These are phyloP conservation scores for Bagarius yarrelli DNA, from an alignment of 2,113 vertebrate species.

Conservation along the genomic window DNA sequence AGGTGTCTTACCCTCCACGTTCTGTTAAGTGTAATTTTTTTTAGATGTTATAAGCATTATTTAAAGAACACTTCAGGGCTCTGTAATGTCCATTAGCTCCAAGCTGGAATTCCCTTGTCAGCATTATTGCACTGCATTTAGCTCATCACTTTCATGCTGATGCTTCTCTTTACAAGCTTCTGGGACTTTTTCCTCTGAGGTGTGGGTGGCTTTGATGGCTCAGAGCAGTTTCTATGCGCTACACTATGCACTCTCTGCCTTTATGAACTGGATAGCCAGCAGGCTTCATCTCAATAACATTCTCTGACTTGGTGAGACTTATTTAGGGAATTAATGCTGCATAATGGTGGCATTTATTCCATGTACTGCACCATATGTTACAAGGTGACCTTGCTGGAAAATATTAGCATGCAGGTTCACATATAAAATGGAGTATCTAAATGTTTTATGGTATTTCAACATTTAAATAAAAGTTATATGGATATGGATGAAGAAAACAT, in stretches of 20 bases:
- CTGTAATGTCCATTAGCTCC: not conserved
- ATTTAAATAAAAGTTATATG: too few relatives aligned
- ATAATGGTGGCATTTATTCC: constrained; percentile 13
- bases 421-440: not conserved
- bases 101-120: not conserved
- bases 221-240: not conserved
- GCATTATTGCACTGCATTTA: not conserved
- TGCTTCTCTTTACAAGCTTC: not conserved
- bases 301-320: not conserved
- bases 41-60: not conserved
- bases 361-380: not conserved
- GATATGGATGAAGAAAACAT: too few relatives aligned
- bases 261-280: not conserved
- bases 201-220: not conserved
- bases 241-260: not conserved
- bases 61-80: not conserved
- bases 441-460: not conserved
- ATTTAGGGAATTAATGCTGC: not conserved
- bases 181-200: not conserved
- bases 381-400: not conserved
- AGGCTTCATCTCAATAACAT: not conserved
- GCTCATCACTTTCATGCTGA: not conserved
- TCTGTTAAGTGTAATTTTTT: not conserved
- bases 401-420: not conserved
- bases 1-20: not conserved